Percentiles rank a stretch among this genome's conserved stretches.
Evolutionary conservation across 1,140 invertebrate species (phyloP).

Genomic region (Procambarus virginalis): DNA sequence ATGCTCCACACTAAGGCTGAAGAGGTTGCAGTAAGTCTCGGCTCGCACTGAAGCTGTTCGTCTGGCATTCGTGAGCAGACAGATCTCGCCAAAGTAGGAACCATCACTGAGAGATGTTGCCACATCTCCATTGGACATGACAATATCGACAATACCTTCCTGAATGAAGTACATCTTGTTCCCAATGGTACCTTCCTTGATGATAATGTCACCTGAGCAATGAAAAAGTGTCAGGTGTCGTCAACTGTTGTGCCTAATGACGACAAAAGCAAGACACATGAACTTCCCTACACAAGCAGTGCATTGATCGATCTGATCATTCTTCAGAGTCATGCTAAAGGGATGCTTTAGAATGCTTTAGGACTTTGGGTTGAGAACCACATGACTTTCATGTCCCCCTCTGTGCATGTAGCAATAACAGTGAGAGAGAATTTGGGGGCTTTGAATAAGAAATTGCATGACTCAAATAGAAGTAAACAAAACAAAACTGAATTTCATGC

Average conservation of each 20-base stretch:
- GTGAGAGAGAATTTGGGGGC: slow-evolving; percentile 45
- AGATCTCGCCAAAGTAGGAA: slow-evolving; percentile 98
- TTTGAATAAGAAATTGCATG: slow-evolving; percentile 55
- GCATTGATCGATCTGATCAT: slow-evolving; percentile 59
- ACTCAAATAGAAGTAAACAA: slow-evolving; percentile 54
- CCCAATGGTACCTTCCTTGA: slow-evolving; percentile 97
- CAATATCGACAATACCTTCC: slow-evolving; percentile 98
- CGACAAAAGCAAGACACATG: slow-evolving; percentile 12
- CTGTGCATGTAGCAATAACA: slow-evolving; percentile 73
- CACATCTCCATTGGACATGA: slow-evolving; percentile 96
- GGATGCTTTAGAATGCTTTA: slow-evolving; percentile 48
- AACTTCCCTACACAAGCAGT: slow-evolving; percentile 23
- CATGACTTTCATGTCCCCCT: slow-evolving; percentile 43
- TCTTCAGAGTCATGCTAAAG: slow-evolving; percentile 58
- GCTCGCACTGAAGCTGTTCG: slow-evolving; percentile 96
- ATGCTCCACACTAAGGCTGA: slow-evolving; percentile 97
- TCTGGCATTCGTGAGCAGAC: slow-evolving; percentile 93
- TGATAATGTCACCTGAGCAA: slow-evolving; percentile 94
- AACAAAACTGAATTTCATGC: slow-evolving; percentile 42
- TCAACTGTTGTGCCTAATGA: slow-evolving; percentile 34
- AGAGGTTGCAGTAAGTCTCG: slow-evolving; percentile 99
- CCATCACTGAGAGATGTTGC: slow-evolving; percentile 98
- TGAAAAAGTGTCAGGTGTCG: slow-evolving; percentile 74
- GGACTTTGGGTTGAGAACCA: slow-evolving; percentile 45
- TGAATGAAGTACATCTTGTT: slow-evolving; percentile 99